These are phyloP conservation scores for Tricholauxania praeusta DNA, from an alignment of 2,888 invertebrate genomes.

Conservation along the genomic window DNA sequence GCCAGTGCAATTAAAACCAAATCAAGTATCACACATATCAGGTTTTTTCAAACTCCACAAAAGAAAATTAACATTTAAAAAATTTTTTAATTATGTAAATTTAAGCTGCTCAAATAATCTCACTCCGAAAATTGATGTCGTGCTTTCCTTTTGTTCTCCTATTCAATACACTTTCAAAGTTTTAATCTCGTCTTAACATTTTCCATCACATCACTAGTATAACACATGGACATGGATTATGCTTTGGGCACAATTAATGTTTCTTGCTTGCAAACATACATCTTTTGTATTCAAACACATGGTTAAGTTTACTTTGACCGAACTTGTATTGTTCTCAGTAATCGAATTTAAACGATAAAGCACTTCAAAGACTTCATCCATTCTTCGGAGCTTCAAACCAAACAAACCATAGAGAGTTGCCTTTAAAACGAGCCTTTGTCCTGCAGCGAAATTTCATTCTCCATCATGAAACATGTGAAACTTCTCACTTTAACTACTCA, in stretches of 20 bases:
- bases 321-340: constrained; percentile 43
- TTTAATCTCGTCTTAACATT: neutral
- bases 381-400: constrained; percentile 10
- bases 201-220: neutral
- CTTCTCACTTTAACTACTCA: constrained; percentile 32
- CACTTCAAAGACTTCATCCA: constrained; percentile 40
- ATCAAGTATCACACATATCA: no score
- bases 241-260: constrained; percentile 15
- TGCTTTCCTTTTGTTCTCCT: neutral
- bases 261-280: neutral
- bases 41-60: no score
- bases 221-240: neutral
- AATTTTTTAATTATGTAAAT: no score
- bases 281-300: constrained; percentile 13
- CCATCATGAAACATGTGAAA: constrained; percentile 40
- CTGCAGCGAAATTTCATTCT: constrained; percentile 42
- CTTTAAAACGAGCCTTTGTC: constrained; percentile 33
- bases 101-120: no score
- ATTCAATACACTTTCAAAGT: no score
- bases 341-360: constrained; percentile 61
- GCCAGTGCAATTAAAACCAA: no score
- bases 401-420: constrained; percentile 5
- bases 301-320: constrained; percentile 5
- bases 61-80: no score
- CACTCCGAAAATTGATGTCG: neutral